A percentile compares a stretch with the other conserved stretches of the same genome.
Conservation (phyloP, 2,797 vertebrate species). For the Picus viridis region DNA sequence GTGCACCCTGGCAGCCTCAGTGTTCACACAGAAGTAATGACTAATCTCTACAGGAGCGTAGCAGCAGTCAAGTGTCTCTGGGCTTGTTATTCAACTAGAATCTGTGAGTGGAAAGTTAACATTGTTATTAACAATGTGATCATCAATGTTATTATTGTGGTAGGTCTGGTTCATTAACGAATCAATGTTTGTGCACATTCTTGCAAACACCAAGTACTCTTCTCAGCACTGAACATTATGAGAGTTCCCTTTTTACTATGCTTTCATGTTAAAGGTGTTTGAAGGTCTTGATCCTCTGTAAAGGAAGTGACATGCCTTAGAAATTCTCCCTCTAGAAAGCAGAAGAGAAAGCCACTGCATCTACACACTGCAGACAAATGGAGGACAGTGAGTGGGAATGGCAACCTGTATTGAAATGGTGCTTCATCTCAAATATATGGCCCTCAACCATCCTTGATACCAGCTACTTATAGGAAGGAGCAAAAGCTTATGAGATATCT, state of each 20-base stretch:
- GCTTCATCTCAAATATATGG: background rate
- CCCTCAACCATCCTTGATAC: background rate
- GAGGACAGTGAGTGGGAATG: background rate
- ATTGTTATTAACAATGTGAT: conserved; percentile 29
- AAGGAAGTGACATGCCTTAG: background rate
- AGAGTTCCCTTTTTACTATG: background rate
- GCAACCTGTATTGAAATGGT: background rate
- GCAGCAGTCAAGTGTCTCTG: background rate
- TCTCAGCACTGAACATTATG: background rate
- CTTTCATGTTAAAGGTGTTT: background rate
- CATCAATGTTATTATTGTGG: conserved; percentile 7
- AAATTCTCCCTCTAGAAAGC: background rate
- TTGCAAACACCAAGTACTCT: background rate
- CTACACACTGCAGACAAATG: background rate
- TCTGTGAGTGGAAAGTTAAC: background rate
- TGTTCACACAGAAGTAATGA: background rate
- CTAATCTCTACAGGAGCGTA: background rate
- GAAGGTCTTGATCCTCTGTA: background rate
- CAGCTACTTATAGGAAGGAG: background rate
- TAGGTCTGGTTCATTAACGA: conserved; percentile 1
- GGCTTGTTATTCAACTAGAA: conserved; percentile 3
- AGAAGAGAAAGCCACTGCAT: background rate
- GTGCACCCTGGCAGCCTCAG: background rate
- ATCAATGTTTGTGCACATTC: conserved; percentile 18
- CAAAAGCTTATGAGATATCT: background rate